Evolutionary conservation across 2,797 vertebrate genomes (phyloP).

Genomic region (Lepilemur ruficaudatus): DNA sequence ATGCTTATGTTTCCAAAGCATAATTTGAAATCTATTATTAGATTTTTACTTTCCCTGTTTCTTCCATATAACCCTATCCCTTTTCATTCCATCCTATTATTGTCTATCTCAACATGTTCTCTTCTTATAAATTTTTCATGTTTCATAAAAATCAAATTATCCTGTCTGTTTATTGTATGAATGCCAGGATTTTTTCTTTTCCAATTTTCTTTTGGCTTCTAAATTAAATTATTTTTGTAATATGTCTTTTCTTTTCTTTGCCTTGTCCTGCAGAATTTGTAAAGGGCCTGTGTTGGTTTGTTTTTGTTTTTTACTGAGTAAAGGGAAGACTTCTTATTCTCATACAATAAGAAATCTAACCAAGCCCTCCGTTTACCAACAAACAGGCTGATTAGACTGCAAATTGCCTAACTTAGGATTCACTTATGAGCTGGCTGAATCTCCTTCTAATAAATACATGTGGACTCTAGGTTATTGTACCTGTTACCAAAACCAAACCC

Average conservation of each 20-base stretch:
- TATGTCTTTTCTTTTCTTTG: background rate
- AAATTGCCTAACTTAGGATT: background rate
- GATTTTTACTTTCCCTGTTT: background rate
- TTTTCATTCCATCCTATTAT: slow-evolving; percentile 13
- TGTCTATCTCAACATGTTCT: background rate
- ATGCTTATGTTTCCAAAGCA: background rate
- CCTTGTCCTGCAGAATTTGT: background rate
- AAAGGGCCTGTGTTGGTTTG: background rate
- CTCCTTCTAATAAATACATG: background rate
- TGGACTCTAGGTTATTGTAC: background rate
- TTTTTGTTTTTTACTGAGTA: background rate
- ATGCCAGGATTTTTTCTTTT: background rate
- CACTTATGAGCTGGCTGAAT: background rate
- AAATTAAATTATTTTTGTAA: slow-evolving; percentile 25
- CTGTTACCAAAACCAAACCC: background rate
- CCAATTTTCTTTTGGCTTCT: slow-evolving; percentile 15
- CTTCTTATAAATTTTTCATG: slow-evolving; percentile 35
- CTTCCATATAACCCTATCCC: background rate
- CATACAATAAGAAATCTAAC: background rate
- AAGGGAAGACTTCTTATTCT: background rate
- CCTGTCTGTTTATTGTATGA: slow-evolving; percentile 3
- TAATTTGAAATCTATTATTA: background rate
- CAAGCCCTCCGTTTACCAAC: background rate
- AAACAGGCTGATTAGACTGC: background rate
- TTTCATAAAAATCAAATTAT: slow-evolving; percentile 50